A percentile compares a stretch with the other conserved stretches of the same genome.
Evolutionary conservation across 2,888 invertebrate species (phyloP).

Genomic region (Nomada ruficornis): DNA sequence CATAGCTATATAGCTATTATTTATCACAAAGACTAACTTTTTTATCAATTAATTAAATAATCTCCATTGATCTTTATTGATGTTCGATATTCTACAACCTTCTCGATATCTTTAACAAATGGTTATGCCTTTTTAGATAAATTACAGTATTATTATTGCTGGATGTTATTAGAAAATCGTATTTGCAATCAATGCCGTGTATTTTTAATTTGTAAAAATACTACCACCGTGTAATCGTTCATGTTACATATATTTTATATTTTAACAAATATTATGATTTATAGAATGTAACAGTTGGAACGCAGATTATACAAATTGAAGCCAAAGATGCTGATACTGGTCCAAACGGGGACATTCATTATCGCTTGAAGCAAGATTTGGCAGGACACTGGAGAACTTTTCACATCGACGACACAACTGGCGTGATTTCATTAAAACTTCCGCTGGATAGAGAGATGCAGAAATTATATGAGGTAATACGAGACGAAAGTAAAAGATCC

Average conservation of each 20-base stretch:
- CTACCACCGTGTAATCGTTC: not conserved
- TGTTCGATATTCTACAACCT: not conserved
- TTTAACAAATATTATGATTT: slow-evolving; percentile 1
- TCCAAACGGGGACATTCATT: slow-evolving; percentile 94
- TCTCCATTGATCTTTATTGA: no score
- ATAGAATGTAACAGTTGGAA: slow-evolving; percentile 94
- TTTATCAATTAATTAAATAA: no score
- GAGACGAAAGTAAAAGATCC: not conserved
- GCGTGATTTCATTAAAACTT: slow-evolving; percentile 89
- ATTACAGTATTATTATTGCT: not conserved
- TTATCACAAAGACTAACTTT: no score
- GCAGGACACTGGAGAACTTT: slow-evolving; percentile 93
- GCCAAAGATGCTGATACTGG: slow-evolving; percentile 96
- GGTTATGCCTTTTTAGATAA: not conserved
- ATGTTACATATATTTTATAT: not conserved
- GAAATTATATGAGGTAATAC: slow-evolving; percentile 92
- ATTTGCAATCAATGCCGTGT: no score
- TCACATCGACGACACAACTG: slow-evolving; percentile 91
- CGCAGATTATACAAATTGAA: slow-evolving; percentile 91
- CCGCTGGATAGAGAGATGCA: slow-evolving; percentile 93
- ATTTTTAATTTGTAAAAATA: not conserved
- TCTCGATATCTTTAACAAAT: not conserved
- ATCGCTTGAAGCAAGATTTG: slow-evolving; percentile 92
- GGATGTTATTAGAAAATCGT: not conserved
- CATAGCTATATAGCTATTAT: no score